Conservation (phyloP, 2,113 vertebrate genomes). For the Oreocharis arfaki region DNA sequence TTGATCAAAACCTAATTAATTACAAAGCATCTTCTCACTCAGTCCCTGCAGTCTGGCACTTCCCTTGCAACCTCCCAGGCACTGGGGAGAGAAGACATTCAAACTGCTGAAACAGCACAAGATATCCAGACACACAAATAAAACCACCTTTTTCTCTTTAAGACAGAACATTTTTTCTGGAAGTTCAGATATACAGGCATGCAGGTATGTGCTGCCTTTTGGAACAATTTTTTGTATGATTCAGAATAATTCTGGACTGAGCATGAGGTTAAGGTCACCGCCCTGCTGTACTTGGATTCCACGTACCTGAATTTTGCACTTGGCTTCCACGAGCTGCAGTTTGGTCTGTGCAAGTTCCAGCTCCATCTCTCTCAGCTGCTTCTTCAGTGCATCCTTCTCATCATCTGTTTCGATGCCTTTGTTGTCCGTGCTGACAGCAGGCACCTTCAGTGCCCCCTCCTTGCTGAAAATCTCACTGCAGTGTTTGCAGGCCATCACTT, state of each 20-base stretch:
- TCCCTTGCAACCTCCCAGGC: not conserved
- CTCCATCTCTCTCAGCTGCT: constrained; percentile 94
- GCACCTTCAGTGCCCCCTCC: constrained; percentile 80
- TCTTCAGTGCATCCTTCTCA: constrained; percentile 92
- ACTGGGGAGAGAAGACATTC: not conserved
- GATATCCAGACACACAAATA: not conserved
- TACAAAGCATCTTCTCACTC: not conserved
- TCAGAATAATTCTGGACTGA: not conserved
- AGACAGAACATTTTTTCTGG: not conserved
- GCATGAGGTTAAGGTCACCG: not conserved
- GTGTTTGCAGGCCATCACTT: constrained; percentile 91
- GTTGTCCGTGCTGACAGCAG: constrained; percentile 68
- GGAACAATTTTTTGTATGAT: not conserved
- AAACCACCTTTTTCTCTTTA: not conserved
- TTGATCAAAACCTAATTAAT: not conserved
- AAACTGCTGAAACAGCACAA: not conserved
- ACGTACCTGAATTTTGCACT: constrained; percentile 95
- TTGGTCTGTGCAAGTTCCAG: constrained; percentile 98
- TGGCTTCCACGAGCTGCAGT: constrained; percentile 97
- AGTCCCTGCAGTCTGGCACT: not conserved
- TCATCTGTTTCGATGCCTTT: constrained; percentile 79
- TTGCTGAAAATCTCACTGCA: constrained; percentile 93
- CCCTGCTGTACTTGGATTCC: not conserved
- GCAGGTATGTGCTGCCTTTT: not conserved
- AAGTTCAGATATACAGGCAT: not conserved